Base-by-base conservation (phyloP, 2,888 invertebrate genomes). In the Orchesella flavescens region DNA sequence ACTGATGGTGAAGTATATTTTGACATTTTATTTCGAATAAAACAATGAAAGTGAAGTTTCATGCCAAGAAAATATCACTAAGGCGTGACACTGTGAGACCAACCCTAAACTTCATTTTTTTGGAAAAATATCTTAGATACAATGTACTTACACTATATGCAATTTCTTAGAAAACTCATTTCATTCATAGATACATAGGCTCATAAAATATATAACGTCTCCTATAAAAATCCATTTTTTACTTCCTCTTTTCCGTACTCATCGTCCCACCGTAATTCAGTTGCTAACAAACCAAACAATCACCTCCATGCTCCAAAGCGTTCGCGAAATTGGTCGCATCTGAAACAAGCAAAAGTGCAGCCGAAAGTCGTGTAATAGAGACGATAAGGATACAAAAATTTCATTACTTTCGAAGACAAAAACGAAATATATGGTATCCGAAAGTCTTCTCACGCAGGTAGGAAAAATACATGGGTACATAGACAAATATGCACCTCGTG, bases 11-110 rank as follows among this genome's bases (percentile, higher is more conserved):
- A 4, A 34, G 34, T 19, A 17, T 57, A 17, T 19, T 19, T 57
- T 57, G 57, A 57, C 57, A 57, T 17, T 57, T 53, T 57, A 9
- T 19, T 57, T 2, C 19, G 10, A n/a, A 17, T 19, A 57, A 57
- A 57, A 19, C 17, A 59, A 59, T 19, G 63, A 63, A 63, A 63
- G 63, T 63, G 63, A 63, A 63, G 21, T 24, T 61, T 63, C 63
- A 63, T 63, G 63, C 46, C 24, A 15, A 59, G 55, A 69, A 77
- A 83, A 74, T 61, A 79, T 71, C 84, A 84, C 75, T 74, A 63
- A 78, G 75, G 79, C 84, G 84, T 84, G 78, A 79, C 84, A 84
- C 43, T 59, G 57, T 63, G 61, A 83, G 53, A 73, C 68, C 61
- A 78, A 15, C 71, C 69, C 46, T 10, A 75, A 24, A 19, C 34